Evolutionary conservation across 1,140 invertebrate species (phyloP).

Genomic region (Drosophila yakuba): DNA sequence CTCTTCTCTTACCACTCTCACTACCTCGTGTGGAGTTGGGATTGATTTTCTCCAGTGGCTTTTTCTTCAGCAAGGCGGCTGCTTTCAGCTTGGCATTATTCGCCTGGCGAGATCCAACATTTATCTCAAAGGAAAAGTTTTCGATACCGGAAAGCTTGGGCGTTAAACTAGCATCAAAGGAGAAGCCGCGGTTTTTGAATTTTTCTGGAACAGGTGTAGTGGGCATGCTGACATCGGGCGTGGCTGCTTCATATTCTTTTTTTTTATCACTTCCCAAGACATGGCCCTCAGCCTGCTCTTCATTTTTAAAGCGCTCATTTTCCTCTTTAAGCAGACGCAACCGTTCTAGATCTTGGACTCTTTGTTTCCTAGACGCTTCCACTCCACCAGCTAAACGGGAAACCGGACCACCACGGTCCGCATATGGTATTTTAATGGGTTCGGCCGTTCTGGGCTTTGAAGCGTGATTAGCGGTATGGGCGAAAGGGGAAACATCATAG

Average conservation of each 20-base stretch:
- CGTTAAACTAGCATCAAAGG: slow-evolving; percentile 56
- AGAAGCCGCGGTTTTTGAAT: slow-evolving; percentile 74
- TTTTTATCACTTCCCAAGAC: slow-evolving; percentile 11
- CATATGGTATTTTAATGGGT: slow-evolving; percentile 59
- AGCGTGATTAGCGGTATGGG: slow-evolving; percentile 54
- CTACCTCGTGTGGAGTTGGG: slow-evolving; percentile 87
- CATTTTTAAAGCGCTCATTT: slow-evolving; percentile 51
- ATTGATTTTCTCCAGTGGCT: slow-evolving; percentile 88
- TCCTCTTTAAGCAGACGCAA: slow-evolving; percentile 86
- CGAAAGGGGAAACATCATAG: slow-evolving; percentile 74
- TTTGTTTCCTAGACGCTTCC: slow-evolving; percentile 87
- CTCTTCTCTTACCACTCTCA: slow-evolving; percentile 86
- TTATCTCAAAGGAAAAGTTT: slow-evolving; percentile 87
- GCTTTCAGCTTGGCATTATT: slow-evolving; percentile 89
- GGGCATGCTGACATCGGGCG: slow-evolving; percentile 9
- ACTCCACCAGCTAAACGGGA: slow-evolving; percentile 85
- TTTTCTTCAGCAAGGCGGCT: slow-evolving; percentile 86
- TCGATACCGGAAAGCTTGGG: slow-evolving; percentile 64
- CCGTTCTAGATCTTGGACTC: slow-evolving; percentile 87
- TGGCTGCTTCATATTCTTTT: not conserved
- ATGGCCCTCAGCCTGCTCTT: slow-evolving; percentile 19
- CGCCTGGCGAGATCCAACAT: slow-evolving; percentile 86
- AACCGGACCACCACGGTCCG: slow-evolving; percentile 61
- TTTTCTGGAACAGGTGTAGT: slow-evolving; percentile 68
- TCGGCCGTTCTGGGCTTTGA: slow-evolving; percentile 47